Percentiles rank a stretch among this genome's conserved stretches.
These are phyloP conservation scores for Cryptoleucopteryx plumbea DNA, from an alignment of 2,113 vertebrate genomes.

Conservation along the genomic window DNA sequence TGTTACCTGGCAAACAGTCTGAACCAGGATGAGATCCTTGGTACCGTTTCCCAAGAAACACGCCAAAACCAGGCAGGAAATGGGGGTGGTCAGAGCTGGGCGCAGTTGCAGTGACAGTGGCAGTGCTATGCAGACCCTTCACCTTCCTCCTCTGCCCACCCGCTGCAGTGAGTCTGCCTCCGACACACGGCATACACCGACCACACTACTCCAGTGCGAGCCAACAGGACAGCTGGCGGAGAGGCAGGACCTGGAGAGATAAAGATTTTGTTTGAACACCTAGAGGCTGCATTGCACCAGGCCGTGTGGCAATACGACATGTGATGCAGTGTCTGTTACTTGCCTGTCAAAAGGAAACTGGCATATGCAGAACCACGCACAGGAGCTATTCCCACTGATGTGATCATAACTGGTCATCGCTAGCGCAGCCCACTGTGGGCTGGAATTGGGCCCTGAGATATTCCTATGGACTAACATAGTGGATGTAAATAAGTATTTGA, in stretches of 20 bases:
- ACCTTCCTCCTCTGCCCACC: neutral
- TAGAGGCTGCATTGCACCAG: neutral
- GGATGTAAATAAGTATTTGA: neutral
- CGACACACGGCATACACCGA: neutral
- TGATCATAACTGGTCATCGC: neutral
- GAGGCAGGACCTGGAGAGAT: neutral
- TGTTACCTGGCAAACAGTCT: neutral
- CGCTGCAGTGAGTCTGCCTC: neutral
- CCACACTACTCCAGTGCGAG: neutral
- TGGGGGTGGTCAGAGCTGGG: neutral
- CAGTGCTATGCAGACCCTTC: neutral
- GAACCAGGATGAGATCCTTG: neutral
- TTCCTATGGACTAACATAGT: neutral
- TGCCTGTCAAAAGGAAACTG: neutral
- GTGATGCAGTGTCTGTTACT: neutral
- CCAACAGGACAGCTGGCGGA: neutral
- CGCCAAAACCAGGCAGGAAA: neutral
- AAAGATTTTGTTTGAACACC: neutral
- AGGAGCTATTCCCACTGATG: neutral
- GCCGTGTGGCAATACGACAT: neutral
- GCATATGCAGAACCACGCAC: accelerated
- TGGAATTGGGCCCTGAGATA: neutral
- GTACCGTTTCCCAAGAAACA: neutral
- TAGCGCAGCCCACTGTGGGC: neutral
- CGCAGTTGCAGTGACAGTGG: neutral